Conservation (phyloP, 37 sponge, comb jelly and placozoan species). For the Sycon ciliatum region DNA sequence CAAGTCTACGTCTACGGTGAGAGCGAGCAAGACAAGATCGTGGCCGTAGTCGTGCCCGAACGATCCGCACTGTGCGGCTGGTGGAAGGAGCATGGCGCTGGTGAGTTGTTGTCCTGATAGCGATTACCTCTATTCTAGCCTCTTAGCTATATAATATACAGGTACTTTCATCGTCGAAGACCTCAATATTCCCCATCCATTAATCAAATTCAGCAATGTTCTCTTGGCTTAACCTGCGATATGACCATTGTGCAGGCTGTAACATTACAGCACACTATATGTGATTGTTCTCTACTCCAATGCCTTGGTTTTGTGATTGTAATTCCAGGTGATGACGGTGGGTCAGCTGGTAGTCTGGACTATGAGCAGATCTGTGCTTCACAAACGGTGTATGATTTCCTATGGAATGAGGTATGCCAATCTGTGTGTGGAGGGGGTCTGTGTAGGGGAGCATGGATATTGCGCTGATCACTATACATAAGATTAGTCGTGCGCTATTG, state of each 20-base stretch:
- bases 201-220: too few species aligned
- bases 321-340: background rate
- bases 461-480: too few species aligned
- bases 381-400: background rate
- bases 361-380: background rate
- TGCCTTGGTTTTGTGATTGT: background rate
- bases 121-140: too few species aligned
- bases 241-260: too few species aligned
- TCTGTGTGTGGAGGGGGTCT: background rate
- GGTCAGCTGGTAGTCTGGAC: too few species aligned
- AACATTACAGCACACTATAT: background rate
- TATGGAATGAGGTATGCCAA: background rate
- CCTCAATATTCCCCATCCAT: too few species aligned
- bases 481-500: too few species aligned
- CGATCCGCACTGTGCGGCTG: background rate
- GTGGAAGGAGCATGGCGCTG: conserved; percentile 8
- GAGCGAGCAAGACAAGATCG: conserved; percentile 22
- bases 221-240: too few species aligned
- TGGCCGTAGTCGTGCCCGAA: conserved; percentile 48
- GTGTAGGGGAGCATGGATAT: background rate
- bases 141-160: too few species aligned
- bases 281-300: background rate
- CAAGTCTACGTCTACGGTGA: conserved; percentile 47
- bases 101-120: too few species aligned
- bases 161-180: too few species aligned